Evolutionary conservation across 2,888 invertebrate species (phyloP), one percentile per base, ranked within the genome.

Genomic region (Dioctria rufipes): DNA sequence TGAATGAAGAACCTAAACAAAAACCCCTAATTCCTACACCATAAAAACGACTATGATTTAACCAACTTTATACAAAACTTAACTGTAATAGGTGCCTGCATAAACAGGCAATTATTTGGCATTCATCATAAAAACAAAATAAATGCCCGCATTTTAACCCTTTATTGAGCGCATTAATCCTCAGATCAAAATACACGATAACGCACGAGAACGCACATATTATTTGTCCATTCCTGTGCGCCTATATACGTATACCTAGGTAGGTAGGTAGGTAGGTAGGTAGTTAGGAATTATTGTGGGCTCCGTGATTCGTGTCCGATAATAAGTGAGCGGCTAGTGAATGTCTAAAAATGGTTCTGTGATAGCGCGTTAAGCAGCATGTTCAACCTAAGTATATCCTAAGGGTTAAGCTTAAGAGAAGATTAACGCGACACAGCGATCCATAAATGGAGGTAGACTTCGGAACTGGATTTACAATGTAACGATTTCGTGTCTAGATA

Each of bases 381-480:
- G 61, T n/a, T 54, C 54, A 54, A 54, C 37, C 61, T 25, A 25
- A 39, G 39, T 13, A 11, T 11, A 61, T 61, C 37, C 61, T 25
- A 39, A 61, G 61, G 25, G 25, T 39, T 61, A 39, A 25, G 61
- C 37, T 61, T 61, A 13, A 61, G 6, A 5, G 25, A 39, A 61
- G 61, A 61, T 61, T 13, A 61, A 61, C 37, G 61, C 61, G 61
- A 61, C 61, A 61, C 39, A 25, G 5, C 61, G 37, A 61, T 6
- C 61, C 61, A 61, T 61, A 61, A 61, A 61, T 61, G 61, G 61
- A 61, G 4, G 37, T 8, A 39, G 8, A 61, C 61, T 39, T 25
- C 61, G 11, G 61, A 61, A 61, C 61, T 61, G 61, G 61, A 61
- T 61, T 61, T 61, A 61, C 61, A 61, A 61, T 61, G 61, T 61